Evolutionary conservation across 2,797 vertebrate species (phyloP).

Genomic region (Anniella stebbinsi): DNA sequence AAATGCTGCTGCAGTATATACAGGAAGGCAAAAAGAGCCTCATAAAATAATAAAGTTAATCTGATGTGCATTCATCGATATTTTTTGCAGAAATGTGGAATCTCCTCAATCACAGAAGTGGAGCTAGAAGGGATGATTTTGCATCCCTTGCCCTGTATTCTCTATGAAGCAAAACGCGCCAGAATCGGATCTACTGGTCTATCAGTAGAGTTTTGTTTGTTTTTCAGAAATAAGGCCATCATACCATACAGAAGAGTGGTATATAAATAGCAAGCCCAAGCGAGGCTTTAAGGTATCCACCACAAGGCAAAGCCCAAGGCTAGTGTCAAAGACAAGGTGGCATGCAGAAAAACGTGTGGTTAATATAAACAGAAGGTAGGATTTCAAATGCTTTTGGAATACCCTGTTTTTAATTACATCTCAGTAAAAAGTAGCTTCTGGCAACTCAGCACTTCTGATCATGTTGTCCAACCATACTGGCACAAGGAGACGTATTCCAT

Average conservation of each 20-base stretch:
- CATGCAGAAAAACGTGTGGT: neutral
- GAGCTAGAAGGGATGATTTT: neutral
- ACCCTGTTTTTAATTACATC: neutral
- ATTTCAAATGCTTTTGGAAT: neutral
- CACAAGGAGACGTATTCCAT: neutral
- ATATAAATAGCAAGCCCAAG: neutral
- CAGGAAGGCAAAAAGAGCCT: too few relatives aligned
- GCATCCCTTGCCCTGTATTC: neutral
- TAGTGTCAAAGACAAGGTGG: neutral
- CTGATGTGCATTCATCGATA: neutral
- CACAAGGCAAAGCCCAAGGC: neutral
- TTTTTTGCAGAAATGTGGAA: neutral
- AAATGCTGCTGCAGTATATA: too few relatives aligned
- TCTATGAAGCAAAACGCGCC: neutral
- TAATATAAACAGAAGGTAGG: neutral
- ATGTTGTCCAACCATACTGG: neutral
- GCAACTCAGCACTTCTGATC: neutral
- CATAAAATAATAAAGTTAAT: too few relatives aligned
- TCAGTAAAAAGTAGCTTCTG: neutral
- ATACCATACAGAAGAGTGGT: neutral
- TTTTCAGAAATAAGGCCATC: neutral
- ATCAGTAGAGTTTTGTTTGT: neutral
- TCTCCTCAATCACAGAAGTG: neutral
- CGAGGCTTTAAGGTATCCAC: neutral
- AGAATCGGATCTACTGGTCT: neutral